Conservation (phyloP, 1,140 invertebrate genomes). For the Chymomyza costata region DNA sequence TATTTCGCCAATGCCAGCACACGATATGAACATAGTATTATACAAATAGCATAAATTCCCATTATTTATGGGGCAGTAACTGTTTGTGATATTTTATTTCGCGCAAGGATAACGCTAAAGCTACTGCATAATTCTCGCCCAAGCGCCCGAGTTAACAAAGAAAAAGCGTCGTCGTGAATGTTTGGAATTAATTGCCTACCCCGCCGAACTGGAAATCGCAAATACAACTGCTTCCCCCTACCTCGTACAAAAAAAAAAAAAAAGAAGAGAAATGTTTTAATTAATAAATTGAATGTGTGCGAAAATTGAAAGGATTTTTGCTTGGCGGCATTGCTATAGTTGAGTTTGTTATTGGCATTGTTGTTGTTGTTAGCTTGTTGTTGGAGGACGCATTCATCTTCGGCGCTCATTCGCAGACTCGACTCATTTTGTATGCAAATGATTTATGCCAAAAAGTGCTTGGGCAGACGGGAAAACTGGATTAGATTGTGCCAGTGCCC, state of each 20-base stretch:
- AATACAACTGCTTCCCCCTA: too few relatives aligned
- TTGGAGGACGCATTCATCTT: slow-evolving; percentile 56
- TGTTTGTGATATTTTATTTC: slow-evolving; percentile 75
- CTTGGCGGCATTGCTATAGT: slow-evolving; percentile 12
- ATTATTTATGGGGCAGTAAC: slow-evolving; percentile 74
- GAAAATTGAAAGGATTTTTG: slow-evolving; percentile 74
- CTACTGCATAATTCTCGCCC: slow-evolving; percentile 52
- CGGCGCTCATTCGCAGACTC: slow-evolving; percentile 53
- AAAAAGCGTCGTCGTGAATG: slow-evolving; percentile 65
- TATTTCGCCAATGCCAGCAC: slow-evolving; percentile 20
- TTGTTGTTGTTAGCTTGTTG: slow-evolving; percentile 33
- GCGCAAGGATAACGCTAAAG: slow-evolving; percentile 54
- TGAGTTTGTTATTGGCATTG: slow-evolving; percentile 18
- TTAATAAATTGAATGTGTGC: slow-evolving; percentile 74
- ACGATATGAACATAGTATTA: slow-evolving; percentile 25
- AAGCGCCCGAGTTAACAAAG: slow-evolving; percentile 65
- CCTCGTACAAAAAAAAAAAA: slow-evolving; percentile 20
- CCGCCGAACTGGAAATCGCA: slow-evolving; percentile 48
- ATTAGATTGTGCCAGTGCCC: slow-evolving; percentile 59
- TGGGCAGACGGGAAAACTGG: slow-evolving; percentile 56
- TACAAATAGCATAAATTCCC: slow-evolving; percentile 69
- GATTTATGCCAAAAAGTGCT: slow-evolving; percentile 72
- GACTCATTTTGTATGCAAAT: slow-evolving; percentile 74
- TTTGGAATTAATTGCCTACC: slow-evolving; percentile 73
- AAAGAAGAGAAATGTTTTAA: slow-evolving; percentile 69